These are phyloP conservation scores for Propithecus coquereli DNA, from an alignment of 2,113 vertebrate species.

Conservation along the genomic window DNA sequence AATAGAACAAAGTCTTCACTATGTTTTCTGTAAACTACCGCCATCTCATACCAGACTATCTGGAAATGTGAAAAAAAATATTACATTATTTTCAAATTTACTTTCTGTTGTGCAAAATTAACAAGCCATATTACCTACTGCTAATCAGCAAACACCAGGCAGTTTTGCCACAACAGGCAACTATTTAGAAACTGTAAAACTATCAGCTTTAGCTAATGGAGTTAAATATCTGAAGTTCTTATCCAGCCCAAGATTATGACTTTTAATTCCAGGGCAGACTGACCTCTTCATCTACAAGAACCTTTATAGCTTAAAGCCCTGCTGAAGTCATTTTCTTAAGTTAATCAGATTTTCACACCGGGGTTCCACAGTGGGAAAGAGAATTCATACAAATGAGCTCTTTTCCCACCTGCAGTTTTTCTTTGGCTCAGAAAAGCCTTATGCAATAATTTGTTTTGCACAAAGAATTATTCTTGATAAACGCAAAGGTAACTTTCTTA, in stretches of 20 bases:
- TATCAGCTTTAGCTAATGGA: not conserved
- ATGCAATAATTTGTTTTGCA: slow-evolving; percentile 36
- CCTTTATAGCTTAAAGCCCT: slow-evolving; percentile 28
- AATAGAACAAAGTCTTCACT: slow-evolving; percentile 6
- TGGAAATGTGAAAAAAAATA: not conserved
- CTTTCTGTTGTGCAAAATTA: slow-evolving; percentile 23
- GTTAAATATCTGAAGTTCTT: slow-evolving; percentile 34
- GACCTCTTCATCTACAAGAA: slow-evolving; percentile 39
- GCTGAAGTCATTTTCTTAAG: slow-evolving; percentile 51
- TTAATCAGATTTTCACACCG: slow-evolving; percentile 52
- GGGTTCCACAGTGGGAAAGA: slow-evolving; percentile 26
- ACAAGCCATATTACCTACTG: not conserved
- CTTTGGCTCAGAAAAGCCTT: not conserved
- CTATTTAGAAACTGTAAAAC: slow-evolving; percentile 17
- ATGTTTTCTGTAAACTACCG: not conserved
- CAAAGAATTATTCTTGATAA: slow-evolving; percentile 26
- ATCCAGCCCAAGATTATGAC: not conserved
- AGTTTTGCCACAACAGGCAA: not conserved
- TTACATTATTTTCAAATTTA: not conserved
- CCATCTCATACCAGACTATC: not conserved
- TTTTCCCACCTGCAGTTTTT: slow-evolving; percentile 11
- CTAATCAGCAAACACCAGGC: slow-evolving; percentile 46
- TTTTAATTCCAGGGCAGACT: slow-evolving; percentile 31
- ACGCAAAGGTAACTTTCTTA: not conserved
- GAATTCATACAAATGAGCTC: slow-evolving; percentile 53